These are phyloP conservation scores for Ceratosolen fusciceps DNA, from an alignment of 1,140 invertebrate genomes.

Conservation along the genomic window DNA sequence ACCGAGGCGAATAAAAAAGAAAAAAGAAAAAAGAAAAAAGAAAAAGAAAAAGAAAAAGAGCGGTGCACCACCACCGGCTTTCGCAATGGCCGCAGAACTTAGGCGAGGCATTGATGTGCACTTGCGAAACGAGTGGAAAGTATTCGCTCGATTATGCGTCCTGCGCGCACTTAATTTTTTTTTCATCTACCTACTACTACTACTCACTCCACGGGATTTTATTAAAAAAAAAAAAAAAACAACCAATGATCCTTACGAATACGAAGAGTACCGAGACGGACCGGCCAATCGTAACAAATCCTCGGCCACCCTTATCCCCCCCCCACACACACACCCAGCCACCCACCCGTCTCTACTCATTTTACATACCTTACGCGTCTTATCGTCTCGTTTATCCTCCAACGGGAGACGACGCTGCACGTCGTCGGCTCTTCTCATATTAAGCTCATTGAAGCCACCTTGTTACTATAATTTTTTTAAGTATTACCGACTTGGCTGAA, in stretches of 20 bases:
- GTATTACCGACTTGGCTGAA: background rate
- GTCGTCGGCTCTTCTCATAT: background rate
- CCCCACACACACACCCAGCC: too few species aligned
- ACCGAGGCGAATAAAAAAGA: background rate
- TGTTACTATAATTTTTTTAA: background rate
- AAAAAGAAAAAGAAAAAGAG: too few species aligned
- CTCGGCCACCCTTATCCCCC: too few species aligned
- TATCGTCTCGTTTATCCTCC: background rate
- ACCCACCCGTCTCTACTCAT: background rate
- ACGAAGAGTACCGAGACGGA: background rate
- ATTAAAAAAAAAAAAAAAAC: too few species aligned
- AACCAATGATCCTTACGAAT: background rate
- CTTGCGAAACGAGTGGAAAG: constrained; percentile 14
- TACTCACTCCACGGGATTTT: background rate
- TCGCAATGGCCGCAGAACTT: background rate
- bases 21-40: too few species aligned
- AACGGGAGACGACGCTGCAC: too few species aligned
- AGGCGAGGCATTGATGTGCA: constrained; percentile 10
- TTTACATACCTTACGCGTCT: background rate
- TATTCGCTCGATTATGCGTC: constrained; percentile 1
- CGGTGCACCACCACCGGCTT: background rate
- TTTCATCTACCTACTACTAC: background rate
- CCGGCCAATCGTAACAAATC: background rate
- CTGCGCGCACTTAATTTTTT: constrained; percentile 4
- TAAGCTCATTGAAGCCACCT: background rate